These are phyloP conservation scores for Agrypnus murinus DNA, from an alignment of 2,888 invertebrate genomes.

Conservation along the genomic window DNA sequence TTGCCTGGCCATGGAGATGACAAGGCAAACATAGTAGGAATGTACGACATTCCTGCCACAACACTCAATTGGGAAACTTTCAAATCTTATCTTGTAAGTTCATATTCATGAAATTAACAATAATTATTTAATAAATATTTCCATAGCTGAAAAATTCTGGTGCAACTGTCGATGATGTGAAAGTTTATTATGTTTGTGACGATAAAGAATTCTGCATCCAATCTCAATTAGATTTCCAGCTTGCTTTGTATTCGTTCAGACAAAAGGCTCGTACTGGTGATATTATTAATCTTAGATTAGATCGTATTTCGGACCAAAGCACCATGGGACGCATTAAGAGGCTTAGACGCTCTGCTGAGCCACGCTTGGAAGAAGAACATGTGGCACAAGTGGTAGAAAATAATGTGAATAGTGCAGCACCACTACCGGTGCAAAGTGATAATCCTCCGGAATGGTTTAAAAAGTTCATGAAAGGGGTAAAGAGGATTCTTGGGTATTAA, in stretches of 20 bases:
- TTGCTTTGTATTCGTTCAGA: slow-evolving; percentile 68
- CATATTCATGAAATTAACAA: background rate
- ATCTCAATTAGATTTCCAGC: slow-evolving; percentile 70
- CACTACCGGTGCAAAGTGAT: slow-evolving; percentile 36
- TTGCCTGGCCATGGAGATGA: slow-evolving; percentile 65
- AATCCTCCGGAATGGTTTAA: slow-evolving; percentile 67
- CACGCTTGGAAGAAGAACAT: background rate
- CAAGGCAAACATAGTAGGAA: slow-evolving; percentile 68
- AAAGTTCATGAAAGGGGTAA: slow-evolving; percentile 67
- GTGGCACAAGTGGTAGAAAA: background rate
- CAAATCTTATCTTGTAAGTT: slow-evolving; percentile 70
- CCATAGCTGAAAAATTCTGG: slow-evolving; percentile 70
- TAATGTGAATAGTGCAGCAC: background rate
- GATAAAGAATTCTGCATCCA: slow-evolving; percentile 70
- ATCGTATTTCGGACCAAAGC: slow-evolving; percentile 58
- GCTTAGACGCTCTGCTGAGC: slow-evolving; percentile 21
- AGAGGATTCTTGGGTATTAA: too few species aligned
- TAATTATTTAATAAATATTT: background rate
- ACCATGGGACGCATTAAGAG: slow-evolving; percentile 29
- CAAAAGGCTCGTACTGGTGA: slow-evolving; percentile 67
- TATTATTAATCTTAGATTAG: slow-evolving; percentile 67
- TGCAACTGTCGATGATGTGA: slow-evolving; percentile 67
- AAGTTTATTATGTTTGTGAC: slow-evolving; percentile 69
- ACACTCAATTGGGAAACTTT: slow-evolving; percentile 70
- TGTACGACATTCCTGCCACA: slow-evolving; percentile 70